Conservation (phyloP, 2,113 vertebrate species). For the Neolamprologus toae region DNA sequence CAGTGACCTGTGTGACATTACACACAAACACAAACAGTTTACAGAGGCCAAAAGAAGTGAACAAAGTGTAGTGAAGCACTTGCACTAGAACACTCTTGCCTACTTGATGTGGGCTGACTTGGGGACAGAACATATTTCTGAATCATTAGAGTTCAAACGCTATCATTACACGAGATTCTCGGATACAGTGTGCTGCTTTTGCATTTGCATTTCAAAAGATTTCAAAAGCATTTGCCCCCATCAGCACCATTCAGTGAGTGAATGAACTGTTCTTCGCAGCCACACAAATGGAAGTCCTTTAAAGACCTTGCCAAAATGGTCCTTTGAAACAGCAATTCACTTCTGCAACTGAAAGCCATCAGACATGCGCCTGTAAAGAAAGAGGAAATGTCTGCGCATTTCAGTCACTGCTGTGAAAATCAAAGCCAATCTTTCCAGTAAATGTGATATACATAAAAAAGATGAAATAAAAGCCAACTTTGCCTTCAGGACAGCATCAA, state of each 20-base stretch:
- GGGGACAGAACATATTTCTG: slow-evolving; percentile 13
- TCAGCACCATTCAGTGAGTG: slow-evolving; percentile 38
- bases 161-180: slow-evolving; percentile 15
- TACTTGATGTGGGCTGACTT: background rate
- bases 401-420: background rate
- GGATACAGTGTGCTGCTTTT: background rate
- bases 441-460: background rate
- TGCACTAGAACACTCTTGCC: background rate
- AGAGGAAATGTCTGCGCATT: background rate
- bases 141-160: slow-evolving; percentile 16
- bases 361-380: background rate
- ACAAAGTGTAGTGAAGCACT: background rate
- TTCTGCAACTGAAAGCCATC: background rate
- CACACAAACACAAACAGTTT: background rate
- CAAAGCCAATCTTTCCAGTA: background rate
- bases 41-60: background rate
- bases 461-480: background rate
- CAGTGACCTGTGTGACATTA: background rate
- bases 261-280: slow-evolving; percentile 26
- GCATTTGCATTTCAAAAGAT: slow-evolving; percentile 49
- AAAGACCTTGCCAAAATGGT: slow-evolving; percentile 5
- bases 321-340: background rate
- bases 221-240: slow-evolving; percentile 11
- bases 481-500: background rate
- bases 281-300: slow-evolving; percentile 12